phyloP scores from a whole-genome alignment of 2,113 vertebrate species.

The Cyanoramphus novaezelandiae region DNA sequence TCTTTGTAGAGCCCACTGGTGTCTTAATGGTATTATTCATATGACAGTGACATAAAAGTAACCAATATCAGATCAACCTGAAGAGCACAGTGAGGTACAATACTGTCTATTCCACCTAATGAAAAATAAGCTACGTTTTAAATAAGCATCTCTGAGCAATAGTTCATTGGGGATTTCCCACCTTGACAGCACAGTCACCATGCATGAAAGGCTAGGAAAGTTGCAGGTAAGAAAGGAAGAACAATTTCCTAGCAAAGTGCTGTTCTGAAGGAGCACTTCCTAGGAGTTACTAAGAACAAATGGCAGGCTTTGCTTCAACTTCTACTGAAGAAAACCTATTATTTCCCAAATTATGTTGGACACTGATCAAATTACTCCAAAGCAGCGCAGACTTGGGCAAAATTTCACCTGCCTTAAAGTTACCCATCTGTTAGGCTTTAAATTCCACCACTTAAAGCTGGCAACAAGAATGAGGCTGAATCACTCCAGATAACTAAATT shows the following conservation, averaged over 20 bases:
- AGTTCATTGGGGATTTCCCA: neutral
- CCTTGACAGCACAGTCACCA: neutral
- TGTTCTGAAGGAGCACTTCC: neutral
- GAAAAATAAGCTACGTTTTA: neutral
- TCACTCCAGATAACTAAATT: neutral
- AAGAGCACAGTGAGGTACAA: neutral
- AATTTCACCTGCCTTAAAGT: neutral
- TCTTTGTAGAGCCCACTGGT: neutral
- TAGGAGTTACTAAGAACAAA: neutral
- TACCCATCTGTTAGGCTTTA: neutral
- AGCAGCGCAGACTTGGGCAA: neutral
- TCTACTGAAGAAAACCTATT: neutral
- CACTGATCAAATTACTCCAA: neutral
- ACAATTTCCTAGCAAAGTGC: rapidly evolving
- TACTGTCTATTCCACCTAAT: neutral
- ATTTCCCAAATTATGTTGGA: neutral
- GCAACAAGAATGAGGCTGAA: neutral
- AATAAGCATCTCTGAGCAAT: neutral
- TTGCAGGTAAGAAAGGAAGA: neutral
- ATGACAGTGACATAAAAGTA: neutral
- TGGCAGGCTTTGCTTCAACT: neutral
- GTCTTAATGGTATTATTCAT: neutral
- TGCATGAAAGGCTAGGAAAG: neutral
- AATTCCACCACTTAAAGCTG: neutral
- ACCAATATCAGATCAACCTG: neutral